Percentiles rank a stretch among this genome's conserved stretches.
These are phyloP conservation scores for Bellardia pandia DNA, from an alignment of 2,888 invertebrate species.

Conservation along the genomic window DNA sequence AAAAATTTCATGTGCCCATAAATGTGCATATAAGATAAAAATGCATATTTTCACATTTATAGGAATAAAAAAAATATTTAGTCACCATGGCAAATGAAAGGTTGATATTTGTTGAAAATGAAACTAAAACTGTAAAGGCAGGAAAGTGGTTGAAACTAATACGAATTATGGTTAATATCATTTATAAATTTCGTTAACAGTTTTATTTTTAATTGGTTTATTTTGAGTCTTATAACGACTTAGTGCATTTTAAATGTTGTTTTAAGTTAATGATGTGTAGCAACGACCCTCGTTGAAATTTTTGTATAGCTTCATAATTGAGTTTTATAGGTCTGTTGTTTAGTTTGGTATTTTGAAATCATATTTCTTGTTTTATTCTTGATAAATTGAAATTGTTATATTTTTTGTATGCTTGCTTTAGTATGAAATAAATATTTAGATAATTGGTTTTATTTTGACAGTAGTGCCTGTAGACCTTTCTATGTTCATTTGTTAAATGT, in stretches of 20 bases:
- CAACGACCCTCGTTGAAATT: background rate
- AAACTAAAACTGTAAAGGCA: background rate
- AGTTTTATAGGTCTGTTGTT: constrained; percentile 1
- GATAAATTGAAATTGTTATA: background rate
- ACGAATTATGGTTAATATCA: background rate
- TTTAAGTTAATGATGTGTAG: background rate
- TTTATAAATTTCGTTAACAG: too few species aligned
- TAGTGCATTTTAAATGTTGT: too few species aligned
- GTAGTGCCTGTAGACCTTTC: too few species aligned
- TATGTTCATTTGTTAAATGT: too few species aligned
- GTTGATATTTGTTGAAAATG: background rate
- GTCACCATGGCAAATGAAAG: background rate
- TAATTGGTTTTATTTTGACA: too few species aligned
- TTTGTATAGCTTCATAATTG: background rate
- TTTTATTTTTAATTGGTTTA: too few species aligned
- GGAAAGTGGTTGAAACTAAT: background rate
- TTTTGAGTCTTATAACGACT: too few species aligned
- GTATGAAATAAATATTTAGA: too few species aligned
- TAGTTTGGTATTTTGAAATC: background rate
- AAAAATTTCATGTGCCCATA: constrained; percentile 16
- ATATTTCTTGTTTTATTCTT: background rate
- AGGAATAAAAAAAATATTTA: background rate
- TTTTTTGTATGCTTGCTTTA: too few species aligned
- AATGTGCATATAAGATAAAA: constrained; percentile 24
- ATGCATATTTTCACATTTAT: background rate